Conservation (phyloP, 2,888 invertebrate genomes). For the Malacosoma neustria region DNA sequence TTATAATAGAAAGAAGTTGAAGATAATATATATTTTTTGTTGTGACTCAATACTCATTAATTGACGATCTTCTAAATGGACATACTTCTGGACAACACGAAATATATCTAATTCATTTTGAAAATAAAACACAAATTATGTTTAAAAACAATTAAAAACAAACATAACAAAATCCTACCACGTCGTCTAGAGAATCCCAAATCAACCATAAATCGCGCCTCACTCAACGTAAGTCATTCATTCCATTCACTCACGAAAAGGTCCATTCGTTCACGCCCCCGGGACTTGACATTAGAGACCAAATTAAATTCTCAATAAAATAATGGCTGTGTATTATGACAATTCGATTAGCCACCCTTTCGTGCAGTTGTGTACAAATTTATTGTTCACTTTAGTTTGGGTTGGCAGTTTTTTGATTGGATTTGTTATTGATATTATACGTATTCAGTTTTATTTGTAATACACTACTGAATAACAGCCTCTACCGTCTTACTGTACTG, state of each 20-base stretch:
- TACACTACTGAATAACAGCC: too few relatives aligned
- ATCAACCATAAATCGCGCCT: constrained; percentile 35
- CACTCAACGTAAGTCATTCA: constrained; percentile 7
- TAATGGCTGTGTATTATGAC: constrained; percentile 51
- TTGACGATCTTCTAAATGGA: too few relatives aligned
- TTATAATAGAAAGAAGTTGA: too few relatives aligned
- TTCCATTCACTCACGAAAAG: not conserved
- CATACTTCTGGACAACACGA: too few relatives aligned
- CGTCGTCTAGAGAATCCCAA: constrained; percentile 35
- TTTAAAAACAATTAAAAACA: constrained; percentile 1
- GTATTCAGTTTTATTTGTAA: too few relatives aligned
- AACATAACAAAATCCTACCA: constrained; percentile 30
- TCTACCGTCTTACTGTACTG: too few relatives aligned
- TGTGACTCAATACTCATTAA: too few relatives aligned
- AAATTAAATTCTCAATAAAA: constrained; percentile 65
- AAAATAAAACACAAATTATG: too few relatives aligned
- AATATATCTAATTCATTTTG: too few relatives aligned
- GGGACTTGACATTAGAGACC: constrained; percentile 41
- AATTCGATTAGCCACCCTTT: constrained; percentile 27
- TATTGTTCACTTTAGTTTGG: not conserved
- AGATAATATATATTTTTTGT: too few relatives aligned
- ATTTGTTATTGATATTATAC: too few relatives aligned
- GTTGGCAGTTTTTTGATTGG: not conserved
- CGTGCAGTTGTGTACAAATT: constrained; percentile 2
- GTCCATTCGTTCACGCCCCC: constrained; percentile 5